These are phyloP conservation scores for Melospiza melodia DNA, from an alignment of 2,113 vertebrate species.

Conservation along the genomic window DNA sequence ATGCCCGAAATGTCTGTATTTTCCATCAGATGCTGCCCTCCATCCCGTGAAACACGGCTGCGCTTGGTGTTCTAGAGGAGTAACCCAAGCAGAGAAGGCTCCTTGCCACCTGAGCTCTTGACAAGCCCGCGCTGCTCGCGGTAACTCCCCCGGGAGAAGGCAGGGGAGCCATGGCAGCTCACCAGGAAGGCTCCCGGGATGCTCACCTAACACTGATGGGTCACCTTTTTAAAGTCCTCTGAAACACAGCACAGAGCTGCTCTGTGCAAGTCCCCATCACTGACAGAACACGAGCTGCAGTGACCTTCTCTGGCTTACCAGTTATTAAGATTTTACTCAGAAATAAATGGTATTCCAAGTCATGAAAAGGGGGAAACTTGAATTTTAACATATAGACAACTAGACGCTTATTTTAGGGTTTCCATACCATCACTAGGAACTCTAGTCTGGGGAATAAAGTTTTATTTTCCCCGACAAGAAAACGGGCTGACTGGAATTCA, in stretches of 20 bases:
- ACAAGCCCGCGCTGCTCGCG: background rate
- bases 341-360: background rate
- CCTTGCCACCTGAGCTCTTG: background rate
- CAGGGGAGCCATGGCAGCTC: background rate
- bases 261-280: background rate
- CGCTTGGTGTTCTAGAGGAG: background rate
- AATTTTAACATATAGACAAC: background rate
- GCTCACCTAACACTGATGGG: background rate
- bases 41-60: background rate
- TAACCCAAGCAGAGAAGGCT: background rate
- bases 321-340: background rate
- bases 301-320: background rate
- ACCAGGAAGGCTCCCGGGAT: background rate
- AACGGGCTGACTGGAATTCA: background rate
- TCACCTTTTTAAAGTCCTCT: background rate
- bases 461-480: background rate
- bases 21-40: background rate
- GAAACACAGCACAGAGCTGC: background rate
- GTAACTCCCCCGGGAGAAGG: background rate
- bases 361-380: accelerated
- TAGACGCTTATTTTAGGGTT: background rate
- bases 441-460: background rate
- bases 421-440: background rate
- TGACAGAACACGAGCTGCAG: background rate
- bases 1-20: background rate